Percentiles rank a stretch among this genome's conserved stretches.
phyloP scores from a whole-genome alignment of 2,888 invertebrate genomes.

The Theretra japonica region DNA sequence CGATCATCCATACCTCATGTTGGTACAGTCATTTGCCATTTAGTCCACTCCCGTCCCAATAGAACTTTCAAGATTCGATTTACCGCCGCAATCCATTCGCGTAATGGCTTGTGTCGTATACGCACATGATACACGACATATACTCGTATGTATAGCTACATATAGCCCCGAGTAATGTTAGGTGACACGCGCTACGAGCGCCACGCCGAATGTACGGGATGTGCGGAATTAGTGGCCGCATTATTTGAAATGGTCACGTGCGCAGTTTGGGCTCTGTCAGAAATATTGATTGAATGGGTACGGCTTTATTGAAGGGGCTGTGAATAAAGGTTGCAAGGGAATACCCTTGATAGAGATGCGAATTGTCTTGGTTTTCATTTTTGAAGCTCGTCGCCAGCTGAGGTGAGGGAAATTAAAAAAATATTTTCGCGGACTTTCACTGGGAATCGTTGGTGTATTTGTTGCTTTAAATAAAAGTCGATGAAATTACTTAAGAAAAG shows the following conservation, averaged over 20 bases:
- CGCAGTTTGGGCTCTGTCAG: neutral
- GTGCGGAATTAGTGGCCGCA: constrained; percentile 33
- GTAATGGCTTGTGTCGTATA: constrained; percentile 9
- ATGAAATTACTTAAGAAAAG: too few species aligned
- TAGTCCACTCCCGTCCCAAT: neutral
- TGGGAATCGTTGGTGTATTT: too few species aligned
- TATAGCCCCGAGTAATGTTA: constrained; percentile 16
- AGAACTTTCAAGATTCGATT: constrained; percentile 21
- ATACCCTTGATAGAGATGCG: too few species aligned
- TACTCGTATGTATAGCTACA: neutral
- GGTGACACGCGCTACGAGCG: constrained; percentile 9
- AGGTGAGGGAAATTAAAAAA: too few species aligned
- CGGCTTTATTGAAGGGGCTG: too few species aligned
- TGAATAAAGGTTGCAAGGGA: too few species aligned
- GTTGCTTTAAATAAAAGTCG: too few species aligned
- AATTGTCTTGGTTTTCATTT: too few species aligned
- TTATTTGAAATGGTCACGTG: constrained; percentile 31
- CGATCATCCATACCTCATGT: neutral
- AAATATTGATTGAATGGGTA: too few species aligned
- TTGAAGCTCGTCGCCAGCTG: too few species aligned
- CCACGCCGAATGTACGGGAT: constrained; percentile 29
- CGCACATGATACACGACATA: neutral
- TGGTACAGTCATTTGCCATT: constrained; percentile 5
- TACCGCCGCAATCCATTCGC: constrained; percentile 15
- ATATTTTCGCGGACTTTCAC: too few species aligned